These are phyloP conservation scores for Clarias fuscus DNA, from an alignment of 2,797 vertebrate species.

Conservation along the genomic window DNA sequence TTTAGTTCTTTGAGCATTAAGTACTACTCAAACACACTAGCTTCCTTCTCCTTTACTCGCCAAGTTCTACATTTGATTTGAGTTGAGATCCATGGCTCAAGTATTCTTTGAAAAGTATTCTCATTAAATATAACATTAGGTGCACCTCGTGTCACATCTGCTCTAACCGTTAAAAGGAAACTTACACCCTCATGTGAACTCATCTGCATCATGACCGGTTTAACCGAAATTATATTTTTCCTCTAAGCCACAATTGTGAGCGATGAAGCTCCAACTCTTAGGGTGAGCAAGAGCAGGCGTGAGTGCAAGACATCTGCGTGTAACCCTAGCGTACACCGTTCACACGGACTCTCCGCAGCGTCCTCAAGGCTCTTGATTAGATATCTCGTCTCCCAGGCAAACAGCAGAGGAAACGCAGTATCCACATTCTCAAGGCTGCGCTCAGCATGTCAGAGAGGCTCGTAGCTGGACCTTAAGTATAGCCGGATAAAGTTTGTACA, in stretches of 20 bases:
- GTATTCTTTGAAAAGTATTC: neutral
- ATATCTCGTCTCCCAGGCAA: conserved; percentile 23
- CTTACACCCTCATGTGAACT: neutral
- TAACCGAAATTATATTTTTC: neutral
- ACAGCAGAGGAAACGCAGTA: conserved; percentile 21
- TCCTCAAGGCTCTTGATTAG: conserved; percentile 46
- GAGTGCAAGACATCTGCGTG: conserved; percentile 7
- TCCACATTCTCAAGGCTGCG: conserved; percentile 32
- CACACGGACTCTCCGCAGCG: conserved; percentile 32
- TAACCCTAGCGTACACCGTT: neutral
- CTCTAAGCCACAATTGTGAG: neutral
- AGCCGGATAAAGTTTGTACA: neutral
- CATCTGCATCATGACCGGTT: neutral
- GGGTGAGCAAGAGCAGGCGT: neutral
- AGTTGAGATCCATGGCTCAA: neutral
- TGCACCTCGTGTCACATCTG: neutral
- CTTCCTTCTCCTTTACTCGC: neutral
- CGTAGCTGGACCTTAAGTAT: neutral
- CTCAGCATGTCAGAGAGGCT: neutral
- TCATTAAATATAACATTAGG: neutral
- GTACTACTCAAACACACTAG: neutral
- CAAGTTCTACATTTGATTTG: neutral
- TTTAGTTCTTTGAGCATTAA: neutral
- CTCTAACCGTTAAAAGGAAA: neutral
- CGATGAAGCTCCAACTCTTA: neutral